Evolutionary conservation across 2,113 vertebrate genomes (phyloP).

Genomic region (Psittacus erithacus): DNA sequence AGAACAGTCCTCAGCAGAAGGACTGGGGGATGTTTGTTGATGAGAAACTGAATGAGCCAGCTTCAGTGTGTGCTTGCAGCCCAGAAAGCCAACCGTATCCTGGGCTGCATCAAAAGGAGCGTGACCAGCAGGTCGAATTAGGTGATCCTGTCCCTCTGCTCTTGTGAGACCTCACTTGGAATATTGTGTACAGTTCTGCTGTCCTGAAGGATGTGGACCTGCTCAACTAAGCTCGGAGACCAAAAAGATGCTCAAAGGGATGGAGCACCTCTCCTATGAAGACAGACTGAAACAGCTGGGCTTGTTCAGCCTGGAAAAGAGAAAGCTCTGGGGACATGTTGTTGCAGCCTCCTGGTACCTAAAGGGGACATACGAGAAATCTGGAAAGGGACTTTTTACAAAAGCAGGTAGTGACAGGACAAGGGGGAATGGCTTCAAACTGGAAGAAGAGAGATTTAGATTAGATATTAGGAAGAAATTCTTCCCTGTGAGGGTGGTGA

Average conservation of each 20-base stretch:
- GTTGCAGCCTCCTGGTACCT: not conserved
- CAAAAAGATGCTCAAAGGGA: not conserved
- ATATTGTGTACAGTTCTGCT: not conserved
- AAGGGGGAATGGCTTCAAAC: not conserved
- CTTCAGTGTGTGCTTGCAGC: not conserved
- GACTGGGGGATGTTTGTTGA: not conserved
- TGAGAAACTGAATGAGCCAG: not conserved
- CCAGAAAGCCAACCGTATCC: not conserved
- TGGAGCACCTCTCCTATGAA: not conserved
- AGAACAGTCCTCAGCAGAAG: not conserved
- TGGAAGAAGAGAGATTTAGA: not conserved
- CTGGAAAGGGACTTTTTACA: not conserved
- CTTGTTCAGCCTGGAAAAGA: not conserved
- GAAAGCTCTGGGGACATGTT: not conserved
- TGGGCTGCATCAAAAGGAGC: not conserved
- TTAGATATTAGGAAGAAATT: not conserved
- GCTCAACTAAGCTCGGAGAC: not conserved
- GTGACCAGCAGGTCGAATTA: not conserved
- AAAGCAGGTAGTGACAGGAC: not conserved
- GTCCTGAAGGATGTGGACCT: not conserved
- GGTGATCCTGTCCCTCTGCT: not conserved
- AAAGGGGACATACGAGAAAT: not conserved
- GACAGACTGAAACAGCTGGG: not conserved
- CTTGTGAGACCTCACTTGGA: not conserved
- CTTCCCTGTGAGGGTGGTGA: not conserved